Percentiles rank a stretch among this genome's conserved stretches.
Conservation (phyloP, 2,888 invertebrate genomes). For the Saturnia japonica region DNA sequence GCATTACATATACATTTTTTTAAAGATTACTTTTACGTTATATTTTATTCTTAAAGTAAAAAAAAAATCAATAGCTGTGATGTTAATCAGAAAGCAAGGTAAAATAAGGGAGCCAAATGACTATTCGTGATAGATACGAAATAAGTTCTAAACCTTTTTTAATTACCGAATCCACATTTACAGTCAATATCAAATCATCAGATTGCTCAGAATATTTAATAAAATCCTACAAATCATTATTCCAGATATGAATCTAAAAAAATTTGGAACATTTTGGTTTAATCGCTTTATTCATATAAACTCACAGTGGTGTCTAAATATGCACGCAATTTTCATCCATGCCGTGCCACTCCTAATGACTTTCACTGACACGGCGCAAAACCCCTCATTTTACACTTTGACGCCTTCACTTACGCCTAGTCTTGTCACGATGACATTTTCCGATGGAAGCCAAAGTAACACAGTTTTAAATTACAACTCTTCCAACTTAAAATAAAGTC, state of each 20-base stretch:
- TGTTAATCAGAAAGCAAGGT: too few species aligned
- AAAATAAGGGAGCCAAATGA: too few species aligned
- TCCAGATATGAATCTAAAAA: conserved; percentile 38
- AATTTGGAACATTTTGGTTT: conserved; percentile 66
- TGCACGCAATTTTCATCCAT: conserved; percentile 80
- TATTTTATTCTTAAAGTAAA: too few species aligned
- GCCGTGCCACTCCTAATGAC: conserved; percentile 81
- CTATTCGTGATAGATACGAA: too few species aligned
- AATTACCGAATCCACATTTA: not conserved
- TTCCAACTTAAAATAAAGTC: conserved; percentile 49
- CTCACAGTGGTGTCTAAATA: conserved; percentile 73
- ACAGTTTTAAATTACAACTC: conserved; percentile 43
- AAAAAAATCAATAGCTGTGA: too few species aligned
- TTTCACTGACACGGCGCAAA: conserved; percentile 79
- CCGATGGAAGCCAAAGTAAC: conserved; percentile 64
- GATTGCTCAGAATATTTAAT: not conserved
- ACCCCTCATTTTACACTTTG: conserved; percentile 82
- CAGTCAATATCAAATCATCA: not conserved
- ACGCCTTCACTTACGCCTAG: conserved; percentile 80
- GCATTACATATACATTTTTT: too few species aligned
- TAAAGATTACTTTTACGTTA: too few species aligned
- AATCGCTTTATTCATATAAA: conserved; percentile 73
- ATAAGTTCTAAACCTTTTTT: not conserved
- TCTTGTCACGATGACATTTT: conserved; percentile 76
- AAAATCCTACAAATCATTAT: not conserved